phyloP scores from a whole-genome alignment of 2,888 invertebrate genomes.

The Macaria notata region DNA sequence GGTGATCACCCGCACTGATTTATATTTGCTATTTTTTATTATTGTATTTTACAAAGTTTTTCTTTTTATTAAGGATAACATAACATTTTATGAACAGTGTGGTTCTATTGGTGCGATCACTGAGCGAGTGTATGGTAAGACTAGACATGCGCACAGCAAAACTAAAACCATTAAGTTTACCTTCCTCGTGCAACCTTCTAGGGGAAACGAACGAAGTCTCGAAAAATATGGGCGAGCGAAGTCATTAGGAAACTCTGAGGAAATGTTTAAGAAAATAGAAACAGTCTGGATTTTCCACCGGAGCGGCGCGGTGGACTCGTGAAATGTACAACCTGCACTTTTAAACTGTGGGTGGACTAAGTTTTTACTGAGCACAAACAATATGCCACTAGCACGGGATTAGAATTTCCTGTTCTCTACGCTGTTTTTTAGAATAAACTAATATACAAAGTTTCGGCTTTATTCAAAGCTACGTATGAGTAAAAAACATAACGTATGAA shows the following conservation, averaged over 20 bases:
- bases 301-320: constrained; percentile 17
- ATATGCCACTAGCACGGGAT: constrained; percentile 1
- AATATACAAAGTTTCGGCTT: too few species aligned
- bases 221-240: constrained; percentile 45
- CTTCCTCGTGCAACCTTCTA: constrained; percentile 4
- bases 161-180: constrained; percentile 46
- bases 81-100: too few species aligned
- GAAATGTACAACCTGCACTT: constrained; percentile 13
- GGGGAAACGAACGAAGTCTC: constrained; percentile 28
- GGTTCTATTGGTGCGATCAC: too few species aligned
- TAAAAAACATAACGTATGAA: too few species aligned
- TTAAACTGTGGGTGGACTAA: constrained; percentile 8
- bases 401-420: background rate
- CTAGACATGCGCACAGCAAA: constrained; percentile 41
- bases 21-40: too few species aligned
- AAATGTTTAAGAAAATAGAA: constrained; percentile 40
- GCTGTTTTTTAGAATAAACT: too few species aligned
- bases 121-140: too few species aligned
- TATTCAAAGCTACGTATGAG: background rate
- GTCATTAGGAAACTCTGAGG: constrained; percentile 41
- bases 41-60: too few species aligned
- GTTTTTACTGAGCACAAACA: constrained; percentile 18
- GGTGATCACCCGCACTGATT: too few species aligned
- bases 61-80: too few species aligned
- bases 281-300: constrained; percentile 26